Conservation (phyloP, 2,797 vertebrate species). For the Rhinophrynus dorsalis region DNA sequence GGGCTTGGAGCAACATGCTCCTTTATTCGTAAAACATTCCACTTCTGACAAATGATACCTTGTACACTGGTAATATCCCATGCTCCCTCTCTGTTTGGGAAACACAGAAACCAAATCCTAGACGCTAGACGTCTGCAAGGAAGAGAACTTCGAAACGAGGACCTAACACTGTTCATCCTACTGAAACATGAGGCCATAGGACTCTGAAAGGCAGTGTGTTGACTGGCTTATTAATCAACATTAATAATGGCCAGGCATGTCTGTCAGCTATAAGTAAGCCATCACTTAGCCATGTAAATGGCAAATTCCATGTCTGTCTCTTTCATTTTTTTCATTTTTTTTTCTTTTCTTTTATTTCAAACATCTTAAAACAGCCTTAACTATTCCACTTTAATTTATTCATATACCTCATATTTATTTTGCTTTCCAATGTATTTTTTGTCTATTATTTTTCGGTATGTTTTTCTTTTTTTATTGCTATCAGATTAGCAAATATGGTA, state of each 20-base stretch:
- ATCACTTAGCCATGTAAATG: conserved; percentile 73
- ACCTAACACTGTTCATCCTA: conserved; percentile 93
- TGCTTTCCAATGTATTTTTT: conserved; percentile 68
- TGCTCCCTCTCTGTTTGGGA: conserved; percentile 43
- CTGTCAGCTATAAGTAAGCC: conserved; percentile 77
- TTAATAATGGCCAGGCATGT: conserved; percentile 62
- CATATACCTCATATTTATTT: conserved; percentile 89
- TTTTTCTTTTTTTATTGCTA: conserved; percentile 76
- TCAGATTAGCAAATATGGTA: conserved; percentile 69
- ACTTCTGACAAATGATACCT: conserved; percentile 73
- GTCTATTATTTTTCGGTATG: conserved; percentile 54
- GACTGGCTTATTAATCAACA: conserved; percentile 57
- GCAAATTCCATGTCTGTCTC: conserved; percentile 62
- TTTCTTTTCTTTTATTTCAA: conserved; percentile 75
- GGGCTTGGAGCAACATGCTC: conserved; percentile 68
- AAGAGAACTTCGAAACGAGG: conserved; percentile 77
- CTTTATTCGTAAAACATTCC: conserved; percentile 83
- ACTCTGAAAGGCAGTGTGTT: conserved; percentile 69
- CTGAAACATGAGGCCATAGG: conserved; percentile 81
- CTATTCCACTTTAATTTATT: conserved; percentile 82
- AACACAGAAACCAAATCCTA: conserved; percentile 49
- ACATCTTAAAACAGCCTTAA: conserved; percentile 92
- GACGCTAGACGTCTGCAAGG: conserved; percentile 51
- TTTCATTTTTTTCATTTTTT: conserved; percentile 60
- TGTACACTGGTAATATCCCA: conserved; percentile 63